Evolutionary conservation across 2,888 invertebrate genomes (phyloP).

Genomic region (Taenaris catops): DNA sequence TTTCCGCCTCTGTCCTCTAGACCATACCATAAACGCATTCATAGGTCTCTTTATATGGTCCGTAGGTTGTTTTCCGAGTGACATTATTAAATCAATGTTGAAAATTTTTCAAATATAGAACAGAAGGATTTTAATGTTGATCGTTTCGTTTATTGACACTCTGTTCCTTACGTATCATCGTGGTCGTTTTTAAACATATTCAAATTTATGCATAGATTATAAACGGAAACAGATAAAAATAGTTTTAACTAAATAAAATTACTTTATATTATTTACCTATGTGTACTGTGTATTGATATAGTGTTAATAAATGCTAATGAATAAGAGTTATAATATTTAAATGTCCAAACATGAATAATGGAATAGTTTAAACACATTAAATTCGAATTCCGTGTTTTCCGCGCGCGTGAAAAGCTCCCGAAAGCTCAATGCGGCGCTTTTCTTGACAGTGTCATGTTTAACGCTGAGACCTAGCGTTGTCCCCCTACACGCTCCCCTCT

Average conservation of each 20-base stretch:
- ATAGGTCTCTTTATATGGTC: constrained; percentile 96
- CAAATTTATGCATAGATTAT: constrained; percentile 1
- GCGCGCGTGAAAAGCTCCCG: constrained; percentile 68
- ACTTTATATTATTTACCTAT: no score
- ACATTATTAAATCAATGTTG: constrained; percentile 40
- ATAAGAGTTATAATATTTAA: no score
- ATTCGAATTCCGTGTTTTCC: constrained; percentile 29
- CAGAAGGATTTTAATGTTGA: constrained; percentile 1
- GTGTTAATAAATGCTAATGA: no score
- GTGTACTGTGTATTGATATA: no score
- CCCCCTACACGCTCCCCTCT: constrained; percentile 44
- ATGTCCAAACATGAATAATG: no score
- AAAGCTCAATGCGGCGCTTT: constrained; percentile 77
- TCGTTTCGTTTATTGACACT: constrained; percentile 4
- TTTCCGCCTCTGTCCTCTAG: constrained; percentile 91
- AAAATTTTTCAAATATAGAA: constrained; percentile 3
- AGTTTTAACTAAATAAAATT: no score
- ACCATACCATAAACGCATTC: constrained; percentile 98
- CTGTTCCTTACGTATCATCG: no score
- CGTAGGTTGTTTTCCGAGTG: constrained; percentile 63
- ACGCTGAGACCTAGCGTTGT: constrained; percentile 40
- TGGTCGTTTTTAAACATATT: no score
- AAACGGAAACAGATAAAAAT: no score
- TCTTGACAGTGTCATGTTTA: constrained; percentile 70
- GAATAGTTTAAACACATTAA: constrained; percentile 10